Conservation (phyloP, 2,113 vertebrate genomes). For the Porphyrio hochstetteri region DNA sequence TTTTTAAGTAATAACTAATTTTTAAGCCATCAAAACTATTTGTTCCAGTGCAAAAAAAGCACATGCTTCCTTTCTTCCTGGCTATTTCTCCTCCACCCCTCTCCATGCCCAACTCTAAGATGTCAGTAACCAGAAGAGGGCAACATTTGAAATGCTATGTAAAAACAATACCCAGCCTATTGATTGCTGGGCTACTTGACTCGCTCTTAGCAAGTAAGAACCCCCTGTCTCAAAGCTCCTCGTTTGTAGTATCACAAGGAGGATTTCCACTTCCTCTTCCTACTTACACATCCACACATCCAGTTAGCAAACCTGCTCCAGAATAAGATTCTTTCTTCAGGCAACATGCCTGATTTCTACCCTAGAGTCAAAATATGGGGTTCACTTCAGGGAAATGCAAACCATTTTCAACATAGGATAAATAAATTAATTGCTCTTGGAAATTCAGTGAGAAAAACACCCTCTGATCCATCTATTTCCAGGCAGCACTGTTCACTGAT, state of each 20-base stretch:
- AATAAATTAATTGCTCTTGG: not conserved
- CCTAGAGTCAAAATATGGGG: not conserved
- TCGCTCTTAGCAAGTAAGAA: not conserved
- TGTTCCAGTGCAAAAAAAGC: not conserved
- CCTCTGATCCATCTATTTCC: not conserved
- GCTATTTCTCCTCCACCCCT: not conserved
- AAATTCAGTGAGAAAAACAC: not conserved
- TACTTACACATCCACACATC: not conserved
- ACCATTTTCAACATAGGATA: not conserved
- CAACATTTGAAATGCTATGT: slow-evolving; percentile 48
- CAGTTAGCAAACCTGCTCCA: not conserved
- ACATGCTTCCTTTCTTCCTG: not conserved
- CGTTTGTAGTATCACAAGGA: fast-evolving
- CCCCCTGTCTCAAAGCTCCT: not conserved
- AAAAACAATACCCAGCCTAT: not conserved
- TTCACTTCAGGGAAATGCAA: not conserved
- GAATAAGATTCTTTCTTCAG: not conserved
- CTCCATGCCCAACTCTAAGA: not conserved
- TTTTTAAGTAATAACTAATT: not conserved
- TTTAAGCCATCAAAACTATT: not conserved
- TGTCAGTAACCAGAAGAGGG: slow-evolving; percentile 69
- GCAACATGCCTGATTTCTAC: not conserved
- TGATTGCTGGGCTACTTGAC: not conserved
- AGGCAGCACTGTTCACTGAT: not conserved
- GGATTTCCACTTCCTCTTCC: not conserved